A percentile compares a stretch with the other conserved stretches of the same genome.
These are phyloP conservation scores for Dasyornis broadbenti DNA, from an alignment of 2,113 vertebrate species.

Conservation along the genomic window DNA sequence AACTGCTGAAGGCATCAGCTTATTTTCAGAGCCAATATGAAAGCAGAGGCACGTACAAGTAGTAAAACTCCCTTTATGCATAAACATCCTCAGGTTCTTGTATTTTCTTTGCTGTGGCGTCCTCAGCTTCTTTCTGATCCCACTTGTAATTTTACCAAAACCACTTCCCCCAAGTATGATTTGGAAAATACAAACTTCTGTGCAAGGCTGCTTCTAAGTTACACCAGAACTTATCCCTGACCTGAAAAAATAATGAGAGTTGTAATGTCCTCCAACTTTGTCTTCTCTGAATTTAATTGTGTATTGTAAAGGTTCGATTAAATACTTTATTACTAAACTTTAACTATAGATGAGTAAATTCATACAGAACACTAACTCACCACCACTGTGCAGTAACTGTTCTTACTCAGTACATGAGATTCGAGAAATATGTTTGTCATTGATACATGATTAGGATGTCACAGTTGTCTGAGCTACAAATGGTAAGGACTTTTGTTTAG, in stretches of 20 bases:
- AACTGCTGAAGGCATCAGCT: neutral
- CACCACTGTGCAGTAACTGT: no score
- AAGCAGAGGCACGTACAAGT: neutral
- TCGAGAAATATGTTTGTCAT: neutral
- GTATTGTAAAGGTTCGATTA: neutral
- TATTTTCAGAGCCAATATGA: neutral
- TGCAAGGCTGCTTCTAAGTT: neutral
- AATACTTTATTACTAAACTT: neutral
- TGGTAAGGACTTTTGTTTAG: neutral
- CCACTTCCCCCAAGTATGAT: neutral
- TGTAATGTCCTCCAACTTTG: rapidly evolving
- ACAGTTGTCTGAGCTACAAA: neutral
- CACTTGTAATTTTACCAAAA: neutral
- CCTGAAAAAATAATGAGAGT: neutral
- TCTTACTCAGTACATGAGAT: neutral
- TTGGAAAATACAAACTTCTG: neutral
- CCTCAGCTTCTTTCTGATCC: neutral
- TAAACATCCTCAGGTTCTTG: neutral
- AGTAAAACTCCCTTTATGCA: neutral
- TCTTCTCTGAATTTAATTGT: neutral
- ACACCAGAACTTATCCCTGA: neutral
- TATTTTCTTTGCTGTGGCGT: neutral
- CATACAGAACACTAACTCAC: neutral
- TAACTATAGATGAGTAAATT: neutral
- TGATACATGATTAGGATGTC: neutral